Percentiles rank a stretch among this genome's conserved stretches.
phyloP scores from a whole-genome alignment of 2,113 vertebrate genomes.

The Chunga burmeisteri region DNA sequence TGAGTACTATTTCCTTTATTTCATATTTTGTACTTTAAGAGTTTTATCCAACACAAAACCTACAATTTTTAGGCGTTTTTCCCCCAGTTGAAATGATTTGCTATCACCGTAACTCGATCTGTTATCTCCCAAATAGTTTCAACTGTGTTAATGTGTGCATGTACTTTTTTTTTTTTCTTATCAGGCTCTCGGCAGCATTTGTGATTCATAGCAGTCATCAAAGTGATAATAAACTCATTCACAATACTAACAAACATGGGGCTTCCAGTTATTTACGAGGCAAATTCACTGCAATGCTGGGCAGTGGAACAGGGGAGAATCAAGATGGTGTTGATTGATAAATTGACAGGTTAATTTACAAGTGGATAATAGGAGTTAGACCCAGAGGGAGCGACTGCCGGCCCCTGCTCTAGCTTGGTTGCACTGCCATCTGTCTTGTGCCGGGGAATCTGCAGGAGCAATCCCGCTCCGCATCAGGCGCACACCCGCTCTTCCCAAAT shows the following conservation, averaged over 20 bases:
- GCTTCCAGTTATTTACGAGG: conserved; percentile 93
- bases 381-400: conserved; percentile 79
- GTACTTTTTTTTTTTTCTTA: conserved; percentile 80
- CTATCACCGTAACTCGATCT: conserved; percentile 78
- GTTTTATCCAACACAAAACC: conserved; percentile 3
- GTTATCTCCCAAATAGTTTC: conserved; percentile 84
- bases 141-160: conserved; percentile 78
- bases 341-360: conserved; percentile 99
- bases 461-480: background rate
- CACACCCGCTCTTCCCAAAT: background rate
- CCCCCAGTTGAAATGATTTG: conserved; percentile 70
- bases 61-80: conserved; percentile 65
- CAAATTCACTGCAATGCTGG: conserved; percentile 84
- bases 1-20: background rate
- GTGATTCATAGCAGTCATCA: conserved; percentile 99
- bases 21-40: conserved; percentile 6
- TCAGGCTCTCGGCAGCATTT: conserved; percentile 92
- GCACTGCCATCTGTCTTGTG: conserved; percentile 98
- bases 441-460: conserved; percentile 80
- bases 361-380: conserved; percentile 96
- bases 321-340: conserved; percentile 99
- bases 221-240: conserved; percentile 99
- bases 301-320: conserved; percentile 88
- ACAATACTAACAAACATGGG: conserved; percentile 92
- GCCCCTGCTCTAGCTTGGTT: conserved; percentile 85